A percentile compares a stretch with the other conserved stretches of the same genome.
Evolutionary conservation across 2,113 vertebrate genomes (phyloP).

Genomic region (Psilopogon haemacephalus): DNA sequence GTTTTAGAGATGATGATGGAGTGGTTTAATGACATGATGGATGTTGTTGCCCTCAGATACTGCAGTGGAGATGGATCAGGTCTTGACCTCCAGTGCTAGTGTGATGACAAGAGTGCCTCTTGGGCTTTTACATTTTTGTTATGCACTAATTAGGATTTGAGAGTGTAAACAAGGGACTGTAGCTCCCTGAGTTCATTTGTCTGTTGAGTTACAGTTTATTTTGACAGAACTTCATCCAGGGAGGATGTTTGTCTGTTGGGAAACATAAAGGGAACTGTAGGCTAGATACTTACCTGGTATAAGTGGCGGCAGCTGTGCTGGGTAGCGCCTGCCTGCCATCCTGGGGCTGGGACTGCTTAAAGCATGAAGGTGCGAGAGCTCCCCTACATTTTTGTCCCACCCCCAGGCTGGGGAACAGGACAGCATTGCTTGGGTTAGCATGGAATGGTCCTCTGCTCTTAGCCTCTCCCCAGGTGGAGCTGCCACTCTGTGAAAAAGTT

Average conservation of each 20-base stretch:
- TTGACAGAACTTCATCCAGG: rapidly evolving
- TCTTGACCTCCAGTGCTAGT: background rate
- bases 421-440: rapidly evolving
- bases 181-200: background rate
- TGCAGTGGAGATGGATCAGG: background rate
- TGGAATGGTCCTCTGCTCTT: background rate
- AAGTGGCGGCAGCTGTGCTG: background rate
- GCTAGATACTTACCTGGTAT: background rate
- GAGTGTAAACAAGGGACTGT: background rate
- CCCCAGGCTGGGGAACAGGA: background rate
- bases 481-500: background rate
- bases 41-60: background rate
- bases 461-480: background rate
- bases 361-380: background rate
- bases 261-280: background rate
- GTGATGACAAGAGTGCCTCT: background rate
- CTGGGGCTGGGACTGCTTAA: rapidly evolving
- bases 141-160: background rate
- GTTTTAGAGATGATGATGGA: background rate
- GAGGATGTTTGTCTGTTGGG: background rate
- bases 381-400: rapidly evolving
- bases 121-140: background rate
- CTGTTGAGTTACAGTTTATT: background rate
- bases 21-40: background rate
- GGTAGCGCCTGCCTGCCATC: background rate